Evolutionary conservation across 2,797 vertebrate genomes (phyloP).

Genomic region (Artibeus lituratus): DNA sequence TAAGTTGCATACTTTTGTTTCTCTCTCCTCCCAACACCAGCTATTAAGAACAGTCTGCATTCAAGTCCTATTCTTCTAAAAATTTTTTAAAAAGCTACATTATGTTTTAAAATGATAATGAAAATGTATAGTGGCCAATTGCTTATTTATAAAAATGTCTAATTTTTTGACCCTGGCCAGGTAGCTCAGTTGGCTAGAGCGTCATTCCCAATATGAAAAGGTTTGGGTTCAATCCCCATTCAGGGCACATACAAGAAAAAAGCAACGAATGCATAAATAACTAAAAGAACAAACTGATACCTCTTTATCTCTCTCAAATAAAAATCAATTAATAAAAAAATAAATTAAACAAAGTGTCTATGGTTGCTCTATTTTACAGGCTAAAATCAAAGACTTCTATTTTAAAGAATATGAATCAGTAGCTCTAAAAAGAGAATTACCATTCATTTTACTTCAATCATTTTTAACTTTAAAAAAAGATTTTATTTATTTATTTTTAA

Average conservation of each 20-base stretch:
- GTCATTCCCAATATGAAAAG: too few relatives aligned
- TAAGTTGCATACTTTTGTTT: not conserved
- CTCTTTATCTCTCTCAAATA: not conserved
- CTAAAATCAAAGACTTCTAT: not conserved
- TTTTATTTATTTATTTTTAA: not conserved
- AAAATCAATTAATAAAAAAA: not conserved
- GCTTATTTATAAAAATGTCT: not conserved
- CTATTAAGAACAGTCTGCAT: not conserved
- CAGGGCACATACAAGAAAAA: not conserved
- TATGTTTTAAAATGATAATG: not conserved
- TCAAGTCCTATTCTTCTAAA: not conserved
- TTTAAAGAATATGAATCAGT: not conserved
- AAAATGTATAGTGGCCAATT: not conserved
- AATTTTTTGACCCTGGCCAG: not conserved
- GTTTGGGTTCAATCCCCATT: not conserved
- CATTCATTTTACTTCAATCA: not conserved
- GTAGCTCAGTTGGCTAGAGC: not conserved
- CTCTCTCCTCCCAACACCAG: not conserved
- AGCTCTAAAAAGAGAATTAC: not conserved
- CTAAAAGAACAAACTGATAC: not conserved
- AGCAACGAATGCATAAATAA: not conserved
- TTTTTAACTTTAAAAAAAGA: not conserved
- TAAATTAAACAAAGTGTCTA: not conserved
- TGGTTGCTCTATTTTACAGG: not conserved
- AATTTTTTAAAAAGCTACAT: not conserved